Conservation (phyloP, 2,888 invertebrate species). For the Erpobdella octoculata region DNA sequence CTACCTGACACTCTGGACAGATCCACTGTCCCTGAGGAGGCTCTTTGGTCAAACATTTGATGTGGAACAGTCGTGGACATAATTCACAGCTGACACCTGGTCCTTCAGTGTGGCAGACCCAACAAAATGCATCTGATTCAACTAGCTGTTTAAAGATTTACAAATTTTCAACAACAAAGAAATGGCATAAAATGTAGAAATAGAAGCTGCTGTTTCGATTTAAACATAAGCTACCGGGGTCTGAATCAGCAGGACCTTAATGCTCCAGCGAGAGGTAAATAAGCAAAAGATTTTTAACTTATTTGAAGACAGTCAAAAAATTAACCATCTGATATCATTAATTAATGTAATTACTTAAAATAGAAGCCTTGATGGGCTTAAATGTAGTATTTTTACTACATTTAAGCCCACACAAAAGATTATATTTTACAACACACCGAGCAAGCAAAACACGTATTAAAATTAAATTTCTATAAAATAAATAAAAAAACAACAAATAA, state of each 20-base stretch:
- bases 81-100: slow-evolving; percentile 61
- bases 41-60: slow-evolving; percentile 60
- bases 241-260: background rate
- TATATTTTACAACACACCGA: too few relatives aligned
- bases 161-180: background rate
- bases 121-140: slow-evolving; percentile 69
- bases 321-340: too few relatives aligned
- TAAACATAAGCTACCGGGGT: background rate
- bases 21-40: slow-evolving; percentile 62
- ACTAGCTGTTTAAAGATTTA: slow-evolving; percentile 22
- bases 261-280: too few relatives aligned
- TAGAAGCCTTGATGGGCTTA: too few relatives aligned
- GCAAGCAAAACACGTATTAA: background rate
- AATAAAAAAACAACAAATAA: background rate
- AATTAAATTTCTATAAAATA: background rate
- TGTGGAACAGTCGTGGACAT: slow-evolving; percentile 77
- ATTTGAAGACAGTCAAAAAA: too few relatives aligned
- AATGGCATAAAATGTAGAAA: background rate
- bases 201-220: background rate
- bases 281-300: too few relatives aligned
- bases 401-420: too few relatives aligned
- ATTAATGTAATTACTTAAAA: too few relatives aligned
- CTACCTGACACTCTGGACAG: slow-evolving; percentile 73
- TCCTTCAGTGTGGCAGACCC: slow-evolving; percentile 71
- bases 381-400: too few relatives aligned